Percentiles rank a stretch among this genome's conserved stretches.
phyloP scores from a whole-genome alignment of 2,113 vertebrate genomes.

The Sitta europaea region DNA sequence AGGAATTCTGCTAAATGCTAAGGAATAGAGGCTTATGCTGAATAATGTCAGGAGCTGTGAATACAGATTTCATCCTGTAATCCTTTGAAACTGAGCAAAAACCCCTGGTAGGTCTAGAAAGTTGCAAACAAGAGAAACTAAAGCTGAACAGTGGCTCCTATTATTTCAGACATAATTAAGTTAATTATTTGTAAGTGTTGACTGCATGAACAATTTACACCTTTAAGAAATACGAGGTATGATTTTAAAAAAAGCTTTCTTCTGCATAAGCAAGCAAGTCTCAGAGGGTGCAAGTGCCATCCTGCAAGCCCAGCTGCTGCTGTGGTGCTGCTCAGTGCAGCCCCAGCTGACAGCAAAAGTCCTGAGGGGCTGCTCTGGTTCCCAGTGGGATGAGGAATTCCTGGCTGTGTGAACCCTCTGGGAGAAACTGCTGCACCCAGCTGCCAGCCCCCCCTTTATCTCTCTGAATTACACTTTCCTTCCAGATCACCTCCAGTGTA shows the following conservation, averaged over 20 bases:
- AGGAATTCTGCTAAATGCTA: background rate
- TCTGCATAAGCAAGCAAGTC: background rate
- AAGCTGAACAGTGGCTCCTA: rapidly evolving
- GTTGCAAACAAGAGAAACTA: background rate
- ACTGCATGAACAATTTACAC: background rate
- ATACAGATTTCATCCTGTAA: background rate
- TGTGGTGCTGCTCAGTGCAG: background rate
- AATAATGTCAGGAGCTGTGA: background rate
- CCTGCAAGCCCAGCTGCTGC: background rate
- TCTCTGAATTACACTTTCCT: background rate
- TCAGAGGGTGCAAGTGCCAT: background rate
- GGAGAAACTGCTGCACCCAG: background rate
- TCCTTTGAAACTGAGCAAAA: background rate
- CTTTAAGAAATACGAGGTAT: background rate
- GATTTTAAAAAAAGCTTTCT: background rate
- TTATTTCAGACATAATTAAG: background rate
- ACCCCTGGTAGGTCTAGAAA: background rate
- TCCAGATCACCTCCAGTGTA: constrained; percentile 82
- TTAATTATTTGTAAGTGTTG: background rate
- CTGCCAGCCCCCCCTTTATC: background rate
- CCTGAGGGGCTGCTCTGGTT: background rate
- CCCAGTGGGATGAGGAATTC: background rate
- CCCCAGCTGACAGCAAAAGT: background rate
- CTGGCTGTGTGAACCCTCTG: background rate
- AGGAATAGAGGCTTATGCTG: background rate